Evolutionary conservation across 2,797 vertebrate genomes (phyloP).

Genomic region (Lagodon rhomboides): DNA sequence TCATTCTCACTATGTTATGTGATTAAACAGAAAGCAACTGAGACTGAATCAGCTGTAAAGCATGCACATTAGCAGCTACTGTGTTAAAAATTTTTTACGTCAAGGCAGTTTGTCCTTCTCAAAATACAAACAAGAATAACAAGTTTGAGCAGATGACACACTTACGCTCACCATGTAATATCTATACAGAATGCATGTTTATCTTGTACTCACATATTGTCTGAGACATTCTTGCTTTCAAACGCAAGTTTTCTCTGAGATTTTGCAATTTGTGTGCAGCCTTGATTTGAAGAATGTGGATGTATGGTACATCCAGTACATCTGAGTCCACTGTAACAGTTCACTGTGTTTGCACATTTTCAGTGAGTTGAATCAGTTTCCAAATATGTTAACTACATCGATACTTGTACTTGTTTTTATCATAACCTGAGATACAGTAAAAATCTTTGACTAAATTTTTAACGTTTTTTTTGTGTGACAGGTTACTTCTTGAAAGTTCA

Average conservation of each 20-base stretch:
- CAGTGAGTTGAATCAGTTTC: neutral
- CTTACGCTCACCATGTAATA: neutral
- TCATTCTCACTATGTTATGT: neutral
- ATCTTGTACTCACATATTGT: neutral
- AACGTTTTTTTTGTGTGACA: no score
- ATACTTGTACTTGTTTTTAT: neutral
- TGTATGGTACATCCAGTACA: neutral
- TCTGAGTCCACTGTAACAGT: neutral
- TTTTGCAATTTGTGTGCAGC: neutral
- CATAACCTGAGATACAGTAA: neutral
- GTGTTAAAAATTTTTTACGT: neutral
- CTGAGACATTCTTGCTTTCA: neutral
- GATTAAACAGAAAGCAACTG: neutral
- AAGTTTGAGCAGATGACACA: neutral
- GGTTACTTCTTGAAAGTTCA: no score
- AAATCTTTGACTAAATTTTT: no score
- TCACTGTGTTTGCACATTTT: neutral
- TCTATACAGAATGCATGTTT: neutral
- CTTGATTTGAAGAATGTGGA: no score
- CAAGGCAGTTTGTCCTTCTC: neutral
- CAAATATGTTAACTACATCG: neutral
- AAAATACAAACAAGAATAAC: conserved; percentile 1
- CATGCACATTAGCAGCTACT: neutral
- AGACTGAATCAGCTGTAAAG: neutral
- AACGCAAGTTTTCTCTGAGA: neutral